A percentile compares a stretch with the other conserved stretches of the same genome.
Evolutionary conservation across 1,140 invertebrate genomes (phyloP).

Genomic region (Drosophila kanapiae): DNA sequence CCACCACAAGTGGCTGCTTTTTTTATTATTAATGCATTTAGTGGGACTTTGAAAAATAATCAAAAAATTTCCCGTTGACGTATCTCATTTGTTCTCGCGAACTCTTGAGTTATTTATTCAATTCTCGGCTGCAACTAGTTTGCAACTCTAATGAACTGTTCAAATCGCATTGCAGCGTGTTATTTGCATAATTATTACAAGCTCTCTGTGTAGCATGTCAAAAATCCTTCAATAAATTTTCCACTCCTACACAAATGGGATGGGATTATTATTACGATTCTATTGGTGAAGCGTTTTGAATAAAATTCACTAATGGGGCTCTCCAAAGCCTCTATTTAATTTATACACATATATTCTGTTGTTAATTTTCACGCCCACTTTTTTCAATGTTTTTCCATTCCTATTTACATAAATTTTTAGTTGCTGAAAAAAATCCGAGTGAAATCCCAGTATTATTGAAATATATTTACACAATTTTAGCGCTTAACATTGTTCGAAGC

Average conservation of each 20-base stretch:
- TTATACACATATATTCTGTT: conserved; percentile 14
- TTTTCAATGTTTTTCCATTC: conserved; percentile 6
- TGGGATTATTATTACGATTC: conserved; percentile 18
- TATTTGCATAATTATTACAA: conserved; percentile 48
- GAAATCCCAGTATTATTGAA: conserved; percentile 34
- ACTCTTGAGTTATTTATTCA: conserved; percentile 26
- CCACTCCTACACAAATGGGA: conserved; percentile 19
- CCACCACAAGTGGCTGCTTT: background rate
- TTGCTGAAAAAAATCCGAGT: conserved; percentile 14
- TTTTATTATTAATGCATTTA: conserved; percentile 6
- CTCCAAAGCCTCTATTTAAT: conserved; percentile 14
- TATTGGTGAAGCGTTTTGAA: conserved; percentile 24
- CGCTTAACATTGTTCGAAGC: background rate
- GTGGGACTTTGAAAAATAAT: background rate
- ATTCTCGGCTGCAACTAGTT: conserved; percentile 35
- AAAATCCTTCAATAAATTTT: conserved; percentile 58
- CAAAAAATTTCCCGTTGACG: conserved; percentile 4
- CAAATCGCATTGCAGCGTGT: conserved; percentile 17
- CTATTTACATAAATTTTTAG: conserved; percentile 38
- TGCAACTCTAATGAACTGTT: conserved; percentile 54
- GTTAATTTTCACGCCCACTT: conserved; percentile 7
- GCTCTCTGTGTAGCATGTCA: conserved; percentile 35
- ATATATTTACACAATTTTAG: conserved; percentile 18
- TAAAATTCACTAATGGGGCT: conserved; percentile 35
- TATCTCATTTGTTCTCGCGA: background rate